These are phyloP conservation scores for Cosmia pyralina DNA, from an alignment of 2,888 invertebrate species.

Conservation along the genomic window DNA sequence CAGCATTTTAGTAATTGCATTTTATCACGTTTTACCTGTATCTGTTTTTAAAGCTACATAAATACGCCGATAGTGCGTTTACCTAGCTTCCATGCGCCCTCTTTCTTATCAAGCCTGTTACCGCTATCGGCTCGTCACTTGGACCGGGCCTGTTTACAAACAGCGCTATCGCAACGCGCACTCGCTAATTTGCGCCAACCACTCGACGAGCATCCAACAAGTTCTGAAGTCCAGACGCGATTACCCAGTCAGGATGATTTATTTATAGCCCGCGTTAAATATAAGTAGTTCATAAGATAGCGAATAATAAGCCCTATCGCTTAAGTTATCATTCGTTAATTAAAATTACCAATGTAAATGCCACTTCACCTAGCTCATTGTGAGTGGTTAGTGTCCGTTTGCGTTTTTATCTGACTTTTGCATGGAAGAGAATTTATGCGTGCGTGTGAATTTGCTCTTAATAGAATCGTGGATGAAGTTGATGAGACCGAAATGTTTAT, in stretches of 20 bases:
- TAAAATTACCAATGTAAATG: slow-evolving; percentile 66
- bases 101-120: slow-evolving; percentile 42
- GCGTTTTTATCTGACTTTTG: slow-evolving; percentile 56
- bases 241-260: slow-evolving; percentile 84
- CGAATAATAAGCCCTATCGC: slow-evolving; percentile 58
- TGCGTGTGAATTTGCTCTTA: slow-evolving; percentile 35
- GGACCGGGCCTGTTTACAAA: slow-evolving; percentile 77
- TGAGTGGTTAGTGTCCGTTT: slow-evolving; percentile 57
- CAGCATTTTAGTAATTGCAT: slow-evolving; percentile 34
- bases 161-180: slow-evolving; percentile 86
- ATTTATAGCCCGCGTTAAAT: slow-evolving; percentile 74
- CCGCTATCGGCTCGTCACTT: slow-evolving; percentile 66
- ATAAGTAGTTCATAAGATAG: slow-evolving; percentile 65
- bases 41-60: slow-evolving; percentile 44
- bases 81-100: slow-evolving; percentile 46
- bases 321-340: slow-evolving; percentile 62
- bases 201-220: slow-evolving; percentile 82
- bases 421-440: slow-evolving; percentile 37
- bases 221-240: slow-evolving; percentile 83
- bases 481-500: slow-evolving; percentile 32
- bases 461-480: slow-evolving; percentile 25
- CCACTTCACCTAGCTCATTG: slow-evolving; percentile 63
- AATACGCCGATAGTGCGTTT: slow-evolving; percentile 45
- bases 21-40: slow-evolving; percentile 38
- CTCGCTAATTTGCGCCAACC: slow-evolving; percentile 87